Evolutionary conservation across 1,140 invertebrate genomes (phyloP).

Genomic region (Ceratina japonica): DNA sequence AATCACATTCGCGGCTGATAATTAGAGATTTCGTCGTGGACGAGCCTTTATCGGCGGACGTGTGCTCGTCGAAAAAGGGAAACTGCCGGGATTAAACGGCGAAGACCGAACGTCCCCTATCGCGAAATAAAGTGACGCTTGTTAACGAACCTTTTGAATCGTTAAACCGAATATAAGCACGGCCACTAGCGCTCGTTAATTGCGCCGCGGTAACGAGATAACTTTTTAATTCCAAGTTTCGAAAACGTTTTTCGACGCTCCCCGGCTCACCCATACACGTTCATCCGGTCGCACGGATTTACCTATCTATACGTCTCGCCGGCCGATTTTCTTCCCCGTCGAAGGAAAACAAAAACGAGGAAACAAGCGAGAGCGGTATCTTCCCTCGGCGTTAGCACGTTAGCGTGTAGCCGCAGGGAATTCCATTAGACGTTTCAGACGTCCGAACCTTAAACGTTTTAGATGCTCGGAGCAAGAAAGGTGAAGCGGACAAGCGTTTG

Average conservation of each 20-base stretch:
- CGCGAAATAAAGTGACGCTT: conserved; percentile 28
- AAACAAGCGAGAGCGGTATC: neutral
- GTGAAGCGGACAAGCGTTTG: neutral
- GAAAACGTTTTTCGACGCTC: neutral
- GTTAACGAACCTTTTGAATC: conserved; percentile 40
- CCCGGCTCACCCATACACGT: too few relatives aligned
- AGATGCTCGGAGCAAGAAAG: conserved; percentile 4
- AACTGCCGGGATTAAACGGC: neutral
- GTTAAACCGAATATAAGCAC: conserved; percentile 33
- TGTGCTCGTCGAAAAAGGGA: neutral
- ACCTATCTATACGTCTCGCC: too few relatives aligned
- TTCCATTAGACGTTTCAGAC: conserved; percentile 57
- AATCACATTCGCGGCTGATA: neutral
- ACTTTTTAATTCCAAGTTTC: conserved; percentile 37
- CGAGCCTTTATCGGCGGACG: neutral
- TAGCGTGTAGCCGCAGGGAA: conserved; percentile 54
- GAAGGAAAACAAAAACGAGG: conserved; percentile 7
- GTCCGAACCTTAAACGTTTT: conserved; percentile 40
- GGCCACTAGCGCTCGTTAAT: conserved; percentile 15
- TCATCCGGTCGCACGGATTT: too few relatives aligned
- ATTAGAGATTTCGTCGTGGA: neutral
- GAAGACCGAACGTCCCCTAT: neutral
- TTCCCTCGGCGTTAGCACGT: conserved; percentile 19
- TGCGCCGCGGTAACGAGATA: conserved; percentile 27
- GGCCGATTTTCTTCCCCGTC: conserved; percentile 33